Conservation (phyloP, 2,113 vertebrate genomes). For the Nerophis lumbriciformis region DNA sequence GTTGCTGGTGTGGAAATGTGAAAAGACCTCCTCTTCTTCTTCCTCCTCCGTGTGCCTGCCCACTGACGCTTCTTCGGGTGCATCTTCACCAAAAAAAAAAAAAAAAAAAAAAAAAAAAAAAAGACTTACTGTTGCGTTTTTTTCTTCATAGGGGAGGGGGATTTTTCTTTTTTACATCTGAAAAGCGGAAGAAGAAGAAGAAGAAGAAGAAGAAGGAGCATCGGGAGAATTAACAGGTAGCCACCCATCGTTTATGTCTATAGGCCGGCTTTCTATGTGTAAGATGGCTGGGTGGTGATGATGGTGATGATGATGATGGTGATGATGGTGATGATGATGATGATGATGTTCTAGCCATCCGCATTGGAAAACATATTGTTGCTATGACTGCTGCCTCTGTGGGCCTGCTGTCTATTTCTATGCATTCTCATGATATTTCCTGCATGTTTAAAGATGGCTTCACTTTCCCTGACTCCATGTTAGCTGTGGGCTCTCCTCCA, state of each 20-base stretch:
- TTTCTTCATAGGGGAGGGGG: constrained; percentile 10
- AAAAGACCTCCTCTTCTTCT: constrained; percentile 42
- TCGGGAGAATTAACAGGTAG: constrained; percentile 69
- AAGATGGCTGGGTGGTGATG: constrained; percentile 50
- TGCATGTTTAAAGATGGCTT: constrained; percentile 16
- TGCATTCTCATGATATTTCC: neutral
- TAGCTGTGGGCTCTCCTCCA: constrained; percentile 20
- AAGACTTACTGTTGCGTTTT: constrained; percentile 20
- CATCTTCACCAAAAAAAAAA: constrained; percentile 3
- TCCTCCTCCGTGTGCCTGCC: constrained; percentile 47
- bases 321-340: neutral
- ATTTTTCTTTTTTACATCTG: constrained; percentile 15
- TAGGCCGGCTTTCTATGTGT: constrained; percentile 26
- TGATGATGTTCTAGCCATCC: constrained; percentile 17
- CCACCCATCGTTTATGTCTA: constrained; percentile 48
- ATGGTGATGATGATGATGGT: neutral
- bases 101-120: constrained; percentile 20
- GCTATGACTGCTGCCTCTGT: constrained; percentile 1
- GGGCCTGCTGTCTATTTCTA: constrained; percentile 1
- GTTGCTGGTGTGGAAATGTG: constrained; percentile 49
- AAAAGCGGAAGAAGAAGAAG: constrained; percentile 14
- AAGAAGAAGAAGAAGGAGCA: constrained; percentile 24
- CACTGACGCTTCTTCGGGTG: constrained; percentile 55
- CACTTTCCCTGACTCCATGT: constrained; percentile 16
- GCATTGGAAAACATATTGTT: constrained; percentile 19